Evolutionary conservation across 2,888 invertebrate genomes (phyloP), one percentile per base, ranked within the genome.

Genomic region (Pristionchus entomophagus): DNA sequence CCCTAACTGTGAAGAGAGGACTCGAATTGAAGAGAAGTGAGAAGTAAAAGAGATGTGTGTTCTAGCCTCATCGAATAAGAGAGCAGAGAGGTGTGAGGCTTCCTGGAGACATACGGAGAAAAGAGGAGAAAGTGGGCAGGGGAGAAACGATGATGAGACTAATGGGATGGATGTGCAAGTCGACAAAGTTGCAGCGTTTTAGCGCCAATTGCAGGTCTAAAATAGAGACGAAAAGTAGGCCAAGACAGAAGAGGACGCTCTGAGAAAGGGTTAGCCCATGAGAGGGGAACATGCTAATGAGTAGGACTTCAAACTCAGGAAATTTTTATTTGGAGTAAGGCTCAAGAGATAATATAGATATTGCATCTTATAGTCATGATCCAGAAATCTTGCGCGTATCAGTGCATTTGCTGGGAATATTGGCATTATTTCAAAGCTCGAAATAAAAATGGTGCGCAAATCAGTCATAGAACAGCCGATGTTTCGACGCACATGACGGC

Each of bases 141-240:
- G n/a, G 59, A 53, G 80, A 14, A 53, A 29, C 17, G 59, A 45
- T 73, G 73, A 73, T 73, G 73, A 73, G 73, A 45, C 41, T 73
- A 73, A 73, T 73, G 6, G 73, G 73, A 73, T 26, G 73, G 41
- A 29, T 32, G 65, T 65, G 65, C 65, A 65, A 22, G n/a, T 10
- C 45, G 14, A 6, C 45, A 45, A 45, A 45, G 65, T 35, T 65
- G 65, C 65, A 65, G 14, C 65, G 56, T 19, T 65, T 65, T 65
- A 65, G 65, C 35, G 19, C 8, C 35, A 65, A 65, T 65, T 65
- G 65, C 29, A 26, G 2, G 14, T 4, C 32, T 2, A 62, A 32
- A 62, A 32, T 62, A 26, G 32, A 62, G 32, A 22, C 32, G 65
- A 35, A 56, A 1, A 26, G 32, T 2, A 6, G 29, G 51, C 56